Evolutionary conservation across 2,888 invertebrate species (phyloP), one percentile per base, ranked within the genome.

Genomic region (Spicauda simplicius): DNA sequence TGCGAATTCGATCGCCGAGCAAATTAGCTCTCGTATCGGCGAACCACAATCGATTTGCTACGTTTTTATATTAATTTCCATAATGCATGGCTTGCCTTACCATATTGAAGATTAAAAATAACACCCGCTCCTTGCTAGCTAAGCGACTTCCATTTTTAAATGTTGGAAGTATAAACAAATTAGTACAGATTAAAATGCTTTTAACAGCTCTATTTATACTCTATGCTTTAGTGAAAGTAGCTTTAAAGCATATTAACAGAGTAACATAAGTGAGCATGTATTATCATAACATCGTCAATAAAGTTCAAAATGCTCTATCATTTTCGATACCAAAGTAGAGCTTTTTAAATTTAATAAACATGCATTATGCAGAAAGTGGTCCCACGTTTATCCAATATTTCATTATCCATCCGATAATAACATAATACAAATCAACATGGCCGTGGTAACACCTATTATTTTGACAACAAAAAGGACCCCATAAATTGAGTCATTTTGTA

Each of bases 401-500:
- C 85, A 87, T 88, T 87, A 84, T 78, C 80, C 77, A 80, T 73
- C 71, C 81, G 73, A 78, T 87, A 89, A 88, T 89, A 88, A 87
- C 66, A 71, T 67, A 71, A 74, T 74, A 72, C 69, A 72, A 75
- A 75, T 74, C 73, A 75, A 68, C 75, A 68, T 88, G 81, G 81
- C 77, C 80, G 80, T 79, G 81, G 81, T 85, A 87, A 88, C 88
- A 88, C 83, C 84, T 88, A 86, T 90, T 86, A 91, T 91, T 88
- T 84, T 79, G 76, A 74, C 79, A 79, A 87, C 85, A 87, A 84
- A 84, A 85, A 87, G 81, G 69, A 70, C 73, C 70, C 72, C 77
- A 76, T 80, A 91, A 91, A 92, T 91, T 84, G 87, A 92, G 91
- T 87, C 84, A 90, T 91, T 92, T 87, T 81, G 80, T 84, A 82